These are phyloP conservation scores for Labroides dimidiatus DNA, from an alignment of 2,797 vertebrate genomes.

Conservation along the genomic window DNA sequence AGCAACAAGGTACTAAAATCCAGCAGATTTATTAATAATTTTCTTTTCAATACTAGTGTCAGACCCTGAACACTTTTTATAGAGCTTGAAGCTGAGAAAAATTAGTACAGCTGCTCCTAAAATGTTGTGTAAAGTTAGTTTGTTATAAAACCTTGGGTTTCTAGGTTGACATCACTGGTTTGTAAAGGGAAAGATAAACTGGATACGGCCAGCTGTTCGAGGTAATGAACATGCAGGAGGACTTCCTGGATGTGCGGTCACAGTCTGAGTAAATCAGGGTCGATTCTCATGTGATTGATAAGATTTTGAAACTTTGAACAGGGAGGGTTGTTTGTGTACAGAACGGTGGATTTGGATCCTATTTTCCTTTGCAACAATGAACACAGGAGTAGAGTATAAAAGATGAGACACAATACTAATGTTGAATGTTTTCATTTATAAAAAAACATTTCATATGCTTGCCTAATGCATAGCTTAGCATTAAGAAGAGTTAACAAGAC, in stretches of 20 bases:
- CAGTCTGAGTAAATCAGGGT: slow-evolving; percentile 48
- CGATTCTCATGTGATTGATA: slow-evolving; percentile 60
- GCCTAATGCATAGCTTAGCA: background rate
- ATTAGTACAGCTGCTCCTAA: too few relatives aligned
- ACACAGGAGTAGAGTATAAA: too few relatives aligned
- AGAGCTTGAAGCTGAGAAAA: too few relatives aligned
- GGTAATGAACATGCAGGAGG: background rate
- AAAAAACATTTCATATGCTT: too few relatives aligned
- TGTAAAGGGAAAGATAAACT: background rate
- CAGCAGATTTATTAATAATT: too few relatives aligned
- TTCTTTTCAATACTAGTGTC: too few relatives aligned
- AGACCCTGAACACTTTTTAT: too few relatives aligned
- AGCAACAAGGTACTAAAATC: too few relatives aligned
- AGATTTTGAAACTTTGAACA: slow-evolving; percentile 26
- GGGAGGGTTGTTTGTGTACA: slow-evolving; percentile 3
- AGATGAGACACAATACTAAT: too few relatives aligned
- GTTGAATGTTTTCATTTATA: too few relatives aligned
- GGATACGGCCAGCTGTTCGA: background rate
- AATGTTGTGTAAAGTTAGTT: too few relatives aligned
- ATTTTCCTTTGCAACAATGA: background rate
- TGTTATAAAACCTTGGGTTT: rapidly evolving
- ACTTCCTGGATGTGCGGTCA: slow-evolving; percentile 18
- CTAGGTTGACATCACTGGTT: background rate
- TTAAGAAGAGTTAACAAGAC: background rate
- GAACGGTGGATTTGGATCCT: background rate